Base-by-base conservation (phyloP, 1,140 invertebrate species). In the Drosophila athabasca region DNA sequence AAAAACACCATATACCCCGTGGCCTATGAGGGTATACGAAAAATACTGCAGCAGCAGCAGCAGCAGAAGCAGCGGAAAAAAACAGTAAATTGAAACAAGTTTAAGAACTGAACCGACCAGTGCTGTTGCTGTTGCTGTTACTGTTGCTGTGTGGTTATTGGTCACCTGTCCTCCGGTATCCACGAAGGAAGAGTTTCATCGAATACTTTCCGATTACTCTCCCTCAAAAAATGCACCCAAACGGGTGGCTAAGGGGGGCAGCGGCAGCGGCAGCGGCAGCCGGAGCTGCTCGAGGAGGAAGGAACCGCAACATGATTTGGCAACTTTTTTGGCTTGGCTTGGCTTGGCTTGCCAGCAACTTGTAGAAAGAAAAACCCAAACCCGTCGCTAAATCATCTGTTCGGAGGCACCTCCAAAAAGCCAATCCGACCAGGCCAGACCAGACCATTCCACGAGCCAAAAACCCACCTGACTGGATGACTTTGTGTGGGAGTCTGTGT, bases 41-140 rank as follows among this genome's bases (percentile, higher is more conserved):
- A 24, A 57, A 29, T 31, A 54, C 46, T 46, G 41, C 70, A n/a
- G 68, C 65, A 26, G 5, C 24, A 19, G 17, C 17, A 19, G 17
- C 17, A 19, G 41, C 70, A n/a, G 68, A 58, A 26, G 5, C 24
- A 74, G 61, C 71, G 53, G 69, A 60, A 62, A 68, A 84, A 77
- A 74, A 69, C 68, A 68, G 50, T 75, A 70, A 82, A 88, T 87
- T 78, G 75, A 88, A 87, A 87, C 83, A 88, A 82, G 83, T 87
- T 87, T 87, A 78, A 82, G 83, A 87, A 88, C 74, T 68, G 55
- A 74, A 87, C 82, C 70, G 60, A 85, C 81, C 70, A 68, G 76
- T 80, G 80, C 49, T 24, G 72, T 13, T 52, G 39, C 17, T 55
- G 66, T 52, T 31, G 29, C 17, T 55, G 66, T 71, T 80, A 71